A percentile compares a stretch with the other conserved stretches of the same genome.
Evolutionary conservation across 1,140 invertebrate species (phyloP).

Genomic region (Palaemon carinicauda): DNA sequence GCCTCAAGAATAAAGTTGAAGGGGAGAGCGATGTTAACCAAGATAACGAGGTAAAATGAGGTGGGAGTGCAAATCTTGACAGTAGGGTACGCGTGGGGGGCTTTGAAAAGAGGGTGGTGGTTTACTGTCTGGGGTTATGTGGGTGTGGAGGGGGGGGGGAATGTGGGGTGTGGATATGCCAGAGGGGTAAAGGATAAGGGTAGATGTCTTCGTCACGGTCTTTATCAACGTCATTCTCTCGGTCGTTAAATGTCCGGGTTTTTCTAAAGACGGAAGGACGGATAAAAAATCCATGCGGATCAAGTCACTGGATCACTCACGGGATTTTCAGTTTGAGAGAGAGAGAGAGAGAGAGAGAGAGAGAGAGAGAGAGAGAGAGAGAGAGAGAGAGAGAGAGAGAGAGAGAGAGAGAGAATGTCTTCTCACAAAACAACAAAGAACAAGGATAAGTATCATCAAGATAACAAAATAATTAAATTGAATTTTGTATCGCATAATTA

Average conservation of each 20-base stretch:
- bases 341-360: background rate
- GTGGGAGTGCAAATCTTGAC: background rate
- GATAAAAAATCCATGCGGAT: conserved; percentile 30
- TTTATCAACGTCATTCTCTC: conserved; percentile 52
- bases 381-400: background rate
- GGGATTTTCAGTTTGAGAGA: background rate
- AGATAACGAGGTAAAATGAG: background rate
- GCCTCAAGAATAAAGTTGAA: no score
- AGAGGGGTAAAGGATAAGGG: background rate
- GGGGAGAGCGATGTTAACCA: background rate
- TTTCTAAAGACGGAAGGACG: conserved; percentile 31
- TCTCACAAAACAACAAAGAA: background rate
- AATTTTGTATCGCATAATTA: background rate
- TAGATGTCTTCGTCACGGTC: conserved; percentile 27
- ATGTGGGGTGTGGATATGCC: no score
- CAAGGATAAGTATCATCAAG: no score
- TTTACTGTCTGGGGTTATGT: no score
- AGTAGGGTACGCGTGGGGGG: background rate
- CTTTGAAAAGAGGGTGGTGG: no score
- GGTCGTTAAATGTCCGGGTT: conserved; percentile 48
- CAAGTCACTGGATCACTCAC: background rate
- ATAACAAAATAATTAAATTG: background rate
- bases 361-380: background rate
- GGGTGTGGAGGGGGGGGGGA: no score
- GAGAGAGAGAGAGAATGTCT: background rate